Percentiles rank a stretch among this genome's conserved stretches.
These are phyloP conservation scores for Cherax quadricarinatus DNA, from an alignment of 1,140 invertebrate species.

Conservation along the genomic window DNA sequence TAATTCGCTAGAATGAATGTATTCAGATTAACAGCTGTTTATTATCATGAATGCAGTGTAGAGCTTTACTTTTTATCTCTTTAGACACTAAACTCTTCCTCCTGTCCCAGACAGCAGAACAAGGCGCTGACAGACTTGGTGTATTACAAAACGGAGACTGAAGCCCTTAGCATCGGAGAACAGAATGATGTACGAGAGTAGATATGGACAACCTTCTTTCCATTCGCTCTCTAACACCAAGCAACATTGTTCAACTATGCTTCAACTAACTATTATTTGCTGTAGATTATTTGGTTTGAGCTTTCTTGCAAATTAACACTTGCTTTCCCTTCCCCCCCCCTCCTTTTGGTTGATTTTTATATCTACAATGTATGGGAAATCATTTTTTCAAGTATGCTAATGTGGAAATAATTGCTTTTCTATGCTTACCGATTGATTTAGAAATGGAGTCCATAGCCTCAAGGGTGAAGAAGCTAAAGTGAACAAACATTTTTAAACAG, in stretches of 20 bases:
- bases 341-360: slow-evolving; percentile 12
- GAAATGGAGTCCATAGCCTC: background rate
- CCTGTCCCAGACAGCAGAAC: slow-evolving; percentile 60
- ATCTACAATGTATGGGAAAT: background rate
- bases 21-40: background rate
- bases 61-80: background rate
- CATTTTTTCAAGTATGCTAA: no score
- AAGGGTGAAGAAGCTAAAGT: background rate
- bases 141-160: slow-evolving; percentile 64
- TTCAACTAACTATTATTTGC: slow-evolving; percentile 44
- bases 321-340: slow-evolving; percentile 4
- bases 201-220: slow-evolving; percentile 26
- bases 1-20: background rate
- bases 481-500: background rate
- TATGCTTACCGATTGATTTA: background rate
- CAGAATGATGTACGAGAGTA: slow-evolving; percentile 19
- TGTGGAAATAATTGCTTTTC: background rate
- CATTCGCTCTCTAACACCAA: slow-evolving; percentile 33
- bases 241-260: slow-evolving; percentile 49
- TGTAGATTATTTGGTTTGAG: slow-evolving; percentile 27
- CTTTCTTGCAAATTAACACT: slow-evolving; percentile 25
- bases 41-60: background rate
- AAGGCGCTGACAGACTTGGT: slow-evolving; percentile 65
- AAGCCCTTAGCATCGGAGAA: slow-evolving; percentile 47
- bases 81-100: slow-evolving; percentile 7